These are phyloP conservation scores for Lateolabrax maculatus DNA, from an alignment of 2,797 vertebrate species.

Conservation along the genomic window DNA sequence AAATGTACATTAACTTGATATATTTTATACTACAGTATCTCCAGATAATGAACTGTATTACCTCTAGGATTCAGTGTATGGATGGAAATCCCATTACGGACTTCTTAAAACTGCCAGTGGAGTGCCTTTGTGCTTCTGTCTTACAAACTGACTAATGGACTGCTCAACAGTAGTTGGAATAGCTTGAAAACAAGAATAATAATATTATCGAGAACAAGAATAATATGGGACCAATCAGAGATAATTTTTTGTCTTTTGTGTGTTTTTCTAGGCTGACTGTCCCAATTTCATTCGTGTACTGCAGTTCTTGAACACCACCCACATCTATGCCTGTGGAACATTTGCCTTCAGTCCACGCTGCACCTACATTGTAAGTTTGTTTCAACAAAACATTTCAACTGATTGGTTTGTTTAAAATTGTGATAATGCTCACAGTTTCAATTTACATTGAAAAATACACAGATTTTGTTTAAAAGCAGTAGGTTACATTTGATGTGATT, in stretches of 20 bases:
- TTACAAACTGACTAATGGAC: too few relatives aligned
- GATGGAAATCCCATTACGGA: too few relatives aligned
- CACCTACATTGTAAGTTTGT: conserved; percentile 87
- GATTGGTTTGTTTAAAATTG: not conserved
- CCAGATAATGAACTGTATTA: too few relatives aligned
- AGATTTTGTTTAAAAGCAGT: not conserved
- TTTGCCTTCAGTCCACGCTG: conserved; percentile 92
- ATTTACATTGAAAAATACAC: not conserved
- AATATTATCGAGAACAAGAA: too few relatives aligned
- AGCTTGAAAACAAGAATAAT: too few relatives aligned
- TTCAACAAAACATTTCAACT: not conserved
- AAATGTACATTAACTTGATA: too few relatives aligned
- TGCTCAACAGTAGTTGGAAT: too few relatives aligned
- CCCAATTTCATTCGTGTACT: conserved; percentile 91
- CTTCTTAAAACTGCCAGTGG: too few relatives aligned
- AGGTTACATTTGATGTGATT: not conserved
- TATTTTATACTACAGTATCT: too few relatives aligned
- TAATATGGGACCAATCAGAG: too few relatives aligned
- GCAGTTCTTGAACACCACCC: conserved; percentile 87
- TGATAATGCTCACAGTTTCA: not conserved
- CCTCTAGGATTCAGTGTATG: too few relatives aligned
- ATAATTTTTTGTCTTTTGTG: not conserved
- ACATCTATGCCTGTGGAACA: conserved; percentile 91
- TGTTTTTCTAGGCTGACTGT: conserved; percentile 85
- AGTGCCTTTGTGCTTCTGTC: too few relatives aligned